Evolutionary conservation across 2,797 vertebrate genomes (phyloP), one percentile per base, ranked within the genome.

Genomic region (Sebastes itinus): DNA sequence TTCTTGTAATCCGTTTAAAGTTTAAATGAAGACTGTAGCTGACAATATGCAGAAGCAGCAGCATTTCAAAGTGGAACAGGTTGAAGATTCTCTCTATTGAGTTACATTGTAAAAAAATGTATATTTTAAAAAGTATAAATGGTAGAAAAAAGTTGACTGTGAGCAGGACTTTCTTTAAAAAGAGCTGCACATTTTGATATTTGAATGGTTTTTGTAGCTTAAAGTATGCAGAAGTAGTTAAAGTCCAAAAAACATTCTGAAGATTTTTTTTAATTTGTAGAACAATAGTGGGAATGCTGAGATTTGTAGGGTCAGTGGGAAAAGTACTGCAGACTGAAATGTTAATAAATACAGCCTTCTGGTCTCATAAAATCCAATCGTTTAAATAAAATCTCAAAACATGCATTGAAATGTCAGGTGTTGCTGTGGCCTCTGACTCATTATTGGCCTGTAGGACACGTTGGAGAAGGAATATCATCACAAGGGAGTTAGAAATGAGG

Each of bases 361-460:
- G 54, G 42, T 78, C 32, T 46, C 60, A 65, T 77, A 25, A 74
- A 63, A 56, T 42, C 20, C 25, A 46, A 30, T 55, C 54, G 82
- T 67, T 22, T 5, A 71, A 27, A 52, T 55, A 16, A 2, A 52
- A 78, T 71, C 59, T 76, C 16, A 28, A 58, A 80, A 83, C 72
- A 63, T 81, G 69, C 71, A 81, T 61, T 77, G 61, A 85, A 83
- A 72, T 80, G 74, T 82, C 42, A 78, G 77, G 65, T 55, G 55
- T 35, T 71, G 73, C 75, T 69, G 28, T 25, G 61, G 56, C 30
- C 63, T 80, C 60, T 79, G 72, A 75, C 65, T 78, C 69, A 38
- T 61, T 62, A 56, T 73, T 81, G 72, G 72, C 80, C 58, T 22
- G 33, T 30, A 69, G 63, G 52, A 72, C 33, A 32, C 64, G 77